Percentiles rank a stretch among this genome's conserved stretches.
These are phyloP conservation scores for Xerus inauris DNA, from an alignment of 2,113 vertebrate genomes.

Conservation along the genomic window DNA sequence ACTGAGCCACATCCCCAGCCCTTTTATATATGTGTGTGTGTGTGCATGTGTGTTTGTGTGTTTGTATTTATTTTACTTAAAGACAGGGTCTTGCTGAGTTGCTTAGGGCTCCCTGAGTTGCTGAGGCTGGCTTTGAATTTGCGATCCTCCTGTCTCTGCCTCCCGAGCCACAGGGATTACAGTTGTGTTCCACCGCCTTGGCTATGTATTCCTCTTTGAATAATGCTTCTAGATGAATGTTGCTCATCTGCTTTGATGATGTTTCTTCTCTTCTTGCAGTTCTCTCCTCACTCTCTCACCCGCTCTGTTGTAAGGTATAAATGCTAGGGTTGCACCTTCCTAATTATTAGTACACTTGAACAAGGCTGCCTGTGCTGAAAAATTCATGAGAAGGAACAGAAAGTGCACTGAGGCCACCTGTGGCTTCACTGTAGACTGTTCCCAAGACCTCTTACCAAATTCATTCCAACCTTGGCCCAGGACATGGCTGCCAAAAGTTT, in stretches of 20 bases:
- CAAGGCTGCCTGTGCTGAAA: neutral
- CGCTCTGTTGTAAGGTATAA: too few species aligned
- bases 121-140: too few species aligned
- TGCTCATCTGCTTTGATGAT: neutral
- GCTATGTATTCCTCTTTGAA: neutral
- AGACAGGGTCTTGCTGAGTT: too few species aligned
- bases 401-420: neutral
- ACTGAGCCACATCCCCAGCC: too few species aligned
- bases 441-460: neutral
- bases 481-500: neutral
- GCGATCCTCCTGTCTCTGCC: too few species aligned
- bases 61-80: too few species aligned
- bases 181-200: too few species aligned
- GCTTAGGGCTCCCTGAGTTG: too few species aligned
- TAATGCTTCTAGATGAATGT: too few species aligned
- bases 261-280: neutral
- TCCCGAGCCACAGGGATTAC: too few species aligned
- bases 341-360: neutral
- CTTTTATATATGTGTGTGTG: too few species aligned
- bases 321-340: neutral
- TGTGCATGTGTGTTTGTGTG: too few species aligned
- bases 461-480: neutral
- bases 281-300: neutral
- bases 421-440: neutral
- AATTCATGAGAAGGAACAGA: neutral